Evolutionary conservation across 2,888 invertebrate species (phyloP).

Genomic region (Marronus borbonicus): DNA sequence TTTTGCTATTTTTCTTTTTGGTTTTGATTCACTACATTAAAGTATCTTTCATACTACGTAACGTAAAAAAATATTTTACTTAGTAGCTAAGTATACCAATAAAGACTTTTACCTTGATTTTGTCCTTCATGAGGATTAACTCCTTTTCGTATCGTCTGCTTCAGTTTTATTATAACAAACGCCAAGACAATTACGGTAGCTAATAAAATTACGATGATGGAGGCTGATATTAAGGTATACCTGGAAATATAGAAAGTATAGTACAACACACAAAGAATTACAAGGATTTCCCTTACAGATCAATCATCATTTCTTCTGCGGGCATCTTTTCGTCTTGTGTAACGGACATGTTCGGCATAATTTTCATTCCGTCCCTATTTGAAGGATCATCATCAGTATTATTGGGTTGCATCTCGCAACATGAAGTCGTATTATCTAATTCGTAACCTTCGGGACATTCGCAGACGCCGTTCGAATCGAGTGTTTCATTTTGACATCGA

Average conservation of each 20-base stretch:
- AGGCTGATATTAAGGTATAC: background rate
- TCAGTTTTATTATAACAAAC: background rate
- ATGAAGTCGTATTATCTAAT: background rate
- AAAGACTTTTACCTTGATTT: background rate
- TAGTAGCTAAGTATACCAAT: no score
- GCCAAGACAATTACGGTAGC: background rate
- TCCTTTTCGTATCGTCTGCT: background rate
- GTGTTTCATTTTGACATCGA: background rate
- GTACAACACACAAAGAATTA: background rate
- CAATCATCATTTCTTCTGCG: background rate
- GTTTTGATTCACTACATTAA: no score
- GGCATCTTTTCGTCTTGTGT: background rate
- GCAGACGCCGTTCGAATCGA: no score
- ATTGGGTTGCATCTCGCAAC: background rate
- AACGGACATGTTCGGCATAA: no score
- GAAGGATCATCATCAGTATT: background rate
- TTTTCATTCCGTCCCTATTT: no score
- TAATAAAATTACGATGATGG: background rate
- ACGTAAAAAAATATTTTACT: no score
- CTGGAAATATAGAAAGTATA: background rate
- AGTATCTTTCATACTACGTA: no score
- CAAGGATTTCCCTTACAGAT: background rate
- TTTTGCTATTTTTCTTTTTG: no score
- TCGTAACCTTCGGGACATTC: background rate
- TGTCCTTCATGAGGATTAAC: no score